Conservation (phyloP, 2,888 invertebrate species). For the Griposia aprilina region DNA sequence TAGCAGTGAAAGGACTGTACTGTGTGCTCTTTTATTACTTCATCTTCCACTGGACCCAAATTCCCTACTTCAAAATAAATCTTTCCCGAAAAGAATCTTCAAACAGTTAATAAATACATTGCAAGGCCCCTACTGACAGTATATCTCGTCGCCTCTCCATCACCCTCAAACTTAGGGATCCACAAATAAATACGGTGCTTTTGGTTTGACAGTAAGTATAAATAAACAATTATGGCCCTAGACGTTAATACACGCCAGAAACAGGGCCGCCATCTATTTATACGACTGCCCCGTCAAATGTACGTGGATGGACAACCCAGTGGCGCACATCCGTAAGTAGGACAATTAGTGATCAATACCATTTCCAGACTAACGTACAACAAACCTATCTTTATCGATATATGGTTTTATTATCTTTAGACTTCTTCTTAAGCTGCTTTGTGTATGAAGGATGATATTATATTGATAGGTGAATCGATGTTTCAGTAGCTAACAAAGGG, state of each 20-base stretch:
- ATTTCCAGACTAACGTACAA: conserved; percentile 36
- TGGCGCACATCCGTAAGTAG: conserved; percentile 62
- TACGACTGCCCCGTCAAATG: conserved; percentile 56
- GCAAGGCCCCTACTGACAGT: conserved; percentile 27
- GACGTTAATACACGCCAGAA: conserved; percentile 58
- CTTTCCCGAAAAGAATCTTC: conserved; percentile 4
- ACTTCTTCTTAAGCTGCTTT: not conserved
- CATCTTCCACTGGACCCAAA: not conserved
- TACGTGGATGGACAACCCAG: conserved; percentile 47
- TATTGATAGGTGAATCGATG: not conserved
- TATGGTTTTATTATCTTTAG: conserved; percentile 1
- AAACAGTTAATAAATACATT: conserved; percentile 40
- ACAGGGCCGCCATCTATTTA: conserved; percentile 65
- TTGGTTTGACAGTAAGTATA: conserved; percentile 55
- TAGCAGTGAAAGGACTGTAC: not conserved
- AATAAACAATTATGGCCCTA: conserved; percentile 69
- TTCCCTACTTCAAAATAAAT: not conserved
- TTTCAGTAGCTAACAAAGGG: not conserved
- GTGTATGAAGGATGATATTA: not conserved
- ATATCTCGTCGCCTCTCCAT: conserved; percentile 37
- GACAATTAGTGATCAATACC: conserved; percentile 66
- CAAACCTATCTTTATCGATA: conserved; percentile 7
- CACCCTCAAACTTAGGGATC: conserved; percentile 44
- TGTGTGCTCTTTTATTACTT: not conserved
- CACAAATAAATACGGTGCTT: conserved; percentile 60